Evolutionary conservation across 2,113 vertebrate genomes (phyloP).

Genomic region (Actenoides lindsayi): DNA sequence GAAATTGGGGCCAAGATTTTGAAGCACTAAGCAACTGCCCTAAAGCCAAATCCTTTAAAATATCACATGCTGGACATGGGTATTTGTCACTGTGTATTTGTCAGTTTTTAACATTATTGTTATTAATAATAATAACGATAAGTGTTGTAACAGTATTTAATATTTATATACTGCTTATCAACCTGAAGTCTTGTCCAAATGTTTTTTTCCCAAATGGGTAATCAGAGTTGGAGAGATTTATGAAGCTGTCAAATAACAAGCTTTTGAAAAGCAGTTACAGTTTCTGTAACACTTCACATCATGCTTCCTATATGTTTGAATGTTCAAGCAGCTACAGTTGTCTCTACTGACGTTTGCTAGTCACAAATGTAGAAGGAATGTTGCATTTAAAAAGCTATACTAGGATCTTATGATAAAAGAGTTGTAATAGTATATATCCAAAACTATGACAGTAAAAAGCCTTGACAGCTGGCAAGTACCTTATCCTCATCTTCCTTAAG

Average conservation of each 20-base stretch:
- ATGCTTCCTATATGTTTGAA: background rate
- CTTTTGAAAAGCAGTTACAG: background rate
- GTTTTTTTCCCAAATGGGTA: background rate
- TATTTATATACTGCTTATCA: background rate
- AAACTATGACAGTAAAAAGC: background rate
- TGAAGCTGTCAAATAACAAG: background rate
- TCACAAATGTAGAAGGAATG: background rate
- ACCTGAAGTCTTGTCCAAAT: background rate
- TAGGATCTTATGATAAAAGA: background rate
- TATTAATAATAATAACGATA: background rate
- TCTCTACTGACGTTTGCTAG: background rate
- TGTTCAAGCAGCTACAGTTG: background rate
- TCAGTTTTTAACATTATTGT: background rate
- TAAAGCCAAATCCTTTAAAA: background rate
- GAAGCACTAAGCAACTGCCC: background rate
- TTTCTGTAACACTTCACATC: background rate
- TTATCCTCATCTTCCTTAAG: background rate
- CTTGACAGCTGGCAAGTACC: background rate
- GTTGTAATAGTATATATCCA: background rate
- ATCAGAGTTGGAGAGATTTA: background rate
- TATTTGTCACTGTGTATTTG: background rate
- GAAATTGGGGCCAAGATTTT: constrained; percentile 18
- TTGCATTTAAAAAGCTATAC: background rate
- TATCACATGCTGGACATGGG: background rate
- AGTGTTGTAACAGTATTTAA: background rate